These are phyloP conservation scores for Idris sp. DNA, from an alignment of 1,140 invertebrate species.

Conservation along the genomic window DNA sequence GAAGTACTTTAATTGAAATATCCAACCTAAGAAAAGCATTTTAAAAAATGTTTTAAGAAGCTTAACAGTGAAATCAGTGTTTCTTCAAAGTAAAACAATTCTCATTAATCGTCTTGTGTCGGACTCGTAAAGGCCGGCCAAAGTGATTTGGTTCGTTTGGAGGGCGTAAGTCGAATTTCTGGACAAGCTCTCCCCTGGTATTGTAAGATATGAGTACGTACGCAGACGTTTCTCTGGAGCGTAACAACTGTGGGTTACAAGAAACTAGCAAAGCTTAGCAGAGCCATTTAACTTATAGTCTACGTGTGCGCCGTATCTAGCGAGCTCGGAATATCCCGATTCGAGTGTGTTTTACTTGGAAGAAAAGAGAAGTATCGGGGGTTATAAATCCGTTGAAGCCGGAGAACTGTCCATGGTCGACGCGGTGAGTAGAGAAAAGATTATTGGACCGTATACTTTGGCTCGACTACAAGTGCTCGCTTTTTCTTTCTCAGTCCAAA, in stretches of 20 bases:
- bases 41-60: neutral
- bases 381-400: conserved; percentile 64
- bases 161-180: conserved; percentile 48
- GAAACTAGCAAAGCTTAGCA: conserved; percentile 63
- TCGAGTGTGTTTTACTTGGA: conserved; percentile 60
- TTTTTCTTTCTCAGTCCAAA: conserved; percentile 14
- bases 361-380: conserved; percentile 61
- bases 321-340: conserved; percentile 52
- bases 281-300: conserved; percentile 63
- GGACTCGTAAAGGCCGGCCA: conserved; percentile 22
- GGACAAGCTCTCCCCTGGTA: conserved; percentile 22
- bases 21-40: too few species aligned
- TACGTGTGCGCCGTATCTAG: conserved; percentile 52
- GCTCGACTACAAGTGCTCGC: conserved; percentile 43
- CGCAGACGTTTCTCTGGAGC: conserved; percentile 58
- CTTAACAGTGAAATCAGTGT: conserved; percentile 4
- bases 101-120: conserved; percentile 26
- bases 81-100: conserved; percentile 29
- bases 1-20: too few species aligned
- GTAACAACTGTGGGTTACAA: conserved; percentile 62
- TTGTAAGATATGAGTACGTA: conserved; percentile 59
- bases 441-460: conserved; percentile 61
- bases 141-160: conserved; percentile 47
- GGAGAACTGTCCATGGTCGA: conserved; percentile 57
- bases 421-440: conserved; percentile 58